Evolutionary conservation across 2,797 vertebrate genomes (phyloP), one percentile per base, ranked within the genome.

Genomic region (Pseudomugil tenellus): DNA sequence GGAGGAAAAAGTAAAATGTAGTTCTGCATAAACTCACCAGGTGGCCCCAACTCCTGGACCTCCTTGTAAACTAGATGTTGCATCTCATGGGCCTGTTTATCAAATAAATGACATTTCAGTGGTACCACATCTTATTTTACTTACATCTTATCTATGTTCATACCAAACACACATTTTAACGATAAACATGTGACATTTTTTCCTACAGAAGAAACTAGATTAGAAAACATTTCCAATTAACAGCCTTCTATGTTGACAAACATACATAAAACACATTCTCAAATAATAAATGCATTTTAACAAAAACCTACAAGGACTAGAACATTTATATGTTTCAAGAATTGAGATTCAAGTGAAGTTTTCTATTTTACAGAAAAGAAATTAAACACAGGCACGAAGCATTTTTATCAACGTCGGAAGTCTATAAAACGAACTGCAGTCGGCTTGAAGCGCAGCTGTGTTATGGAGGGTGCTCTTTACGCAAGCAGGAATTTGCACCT

Each of bases 191-290:
- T 90, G 61, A 56, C 13, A 63, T 26, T 74, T 48, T 63, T 43
- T 54, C 23, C 67, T 70, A 84, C 72, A 85, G 67, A 78, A 39
- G 70, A 74, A 72, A 84, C 64, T 60, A 64, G 79, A 90, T 92
- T 88, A 87, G 83, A 92, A 91, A 91, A 84, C 3, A 65, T 67
- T 83, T 80, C 46, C 82, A 84, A 70, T 72, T 12, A 67, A 82
- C 76, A 46, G 54, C 54, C 41, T 75, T 79, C 49, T 55, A 56
- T 6, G 31, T 60, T 46, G 58, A 63, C 32, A 67, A 84, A 76
- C 69, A 79, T n/a, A 80, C 51, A 79, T 63, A 83, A 74, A 62
- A 70, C 77, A 86, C 52, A 59, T 55, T 67, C 85, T 76, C 82
- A 86, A 66, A 91, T 57, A 79, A 51, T 3, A 59, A 56, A 72